Percentiles rank a stretch among this genome's conserved stretches.
phyloP scores from a whole-genome alignment of 2,113 vertebrate species.

The Polyodon spathula region DNA sequence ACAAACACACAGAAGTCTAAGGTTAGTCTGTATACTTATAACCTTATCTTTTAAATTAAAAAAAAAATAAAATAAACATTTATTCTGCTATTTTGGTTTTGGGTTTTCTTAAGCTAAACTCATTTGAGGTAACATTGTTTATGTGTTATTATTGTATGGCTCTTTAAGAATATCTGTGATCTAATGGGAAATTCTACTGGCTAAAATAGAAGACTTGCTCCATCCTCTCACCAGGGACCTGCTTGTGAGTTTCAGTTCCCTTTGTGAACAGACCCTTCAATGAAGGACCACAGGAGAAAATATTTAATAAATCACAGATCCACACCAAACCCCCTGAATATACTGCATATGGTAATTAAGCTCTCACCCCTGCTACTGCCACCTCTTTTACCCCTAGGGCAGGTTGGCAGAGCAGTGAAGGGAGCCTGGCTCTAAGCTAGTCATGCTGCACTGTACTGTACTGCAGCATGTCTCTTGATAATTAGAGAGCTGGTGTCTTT shows the following conservation, averaged over 20 bases:
- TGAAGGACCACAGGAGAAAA: conserved; percentile 19
- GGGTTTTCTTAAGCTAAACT: no score
- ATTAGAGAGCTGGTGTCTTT: conserved; percentile 46
- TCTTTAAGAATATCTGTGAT: no score
- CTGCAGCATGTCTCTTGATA: conserved; percentile 33
- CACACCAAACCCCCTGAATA: conserved; percentile 40
- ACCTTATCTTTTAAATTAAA: no score
- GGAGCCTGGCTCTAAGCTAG: conserved; percentile 19
- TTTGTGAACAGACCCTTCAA: conserved; percentile 44
- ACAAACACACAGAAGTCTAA: no score
- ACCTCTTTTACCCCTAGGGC: conserved; percentile 25
- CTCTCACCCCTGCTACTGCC: conserved; percentile 32
- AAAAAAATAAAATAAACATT: no score
- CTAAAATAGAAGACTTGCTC: conserved; percentile 47
- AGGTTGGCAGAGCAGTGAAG: not conserved
- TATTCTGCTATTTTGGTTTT: no score
- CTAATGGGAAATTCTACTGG: conserved; percentile 53
- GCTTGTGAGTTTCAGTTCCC: conserved; percentile 28
- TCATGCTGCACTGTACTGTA: conserved; percentile 33
- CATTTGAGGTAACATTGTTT: no score
- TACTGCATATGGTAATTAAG: conserved; percentile 54
- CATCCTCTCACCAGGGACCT: conserved; percentile 25
- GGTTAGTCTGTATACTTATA: no score
- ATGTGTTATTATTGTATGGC: no score
- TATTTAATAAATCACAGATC: conserved; percentile 35